Evolutionary conservation across 1,140 invertebrate species (phyloP), one percentile per base, ranked within the genome.

Genomic region (Temnothorax longispinosus): DNA sequence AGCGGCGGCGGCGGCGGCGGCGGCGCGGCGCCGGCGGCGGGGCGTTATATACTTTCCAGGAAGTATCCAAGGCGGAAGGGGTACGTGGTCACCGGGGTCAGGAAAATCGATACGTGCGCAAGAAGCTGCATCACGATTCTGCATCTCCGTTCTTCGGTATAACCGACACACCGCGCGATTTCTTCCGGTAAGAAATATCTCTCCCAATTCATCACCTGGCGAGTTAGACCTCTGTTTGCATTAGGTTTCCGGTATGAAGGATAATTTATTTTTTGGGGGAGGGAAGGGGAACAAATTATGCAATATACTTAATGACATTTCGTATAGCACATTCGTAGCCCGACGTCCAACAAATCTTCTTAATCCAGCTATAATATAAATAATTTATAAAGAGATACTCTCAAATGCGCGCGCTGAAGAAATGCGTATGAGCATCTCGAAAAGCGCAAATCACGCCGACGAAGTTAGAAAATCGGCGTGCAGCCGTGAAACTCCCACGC

Each of bases 51-150:
- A 84, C 80, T 84, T 84, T 84, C 80, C 71, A 84, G 80, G 80
- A 84, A 84, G 80, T 75, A 84, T 84, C 69, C 27, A 38, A 84
- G 80, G 69, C 80, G 80, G 80, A 84, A 84, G 54, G 80, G 80
- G 80, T 54, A 60, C 41, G 54, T 71, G 80, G 69, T 84, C 80
- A 72, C 27, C 80, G 80, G 18, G 80, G 80, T 84, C 80, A 84
- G 54, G 67, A 84, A 84, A 84, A 84, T 84, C 80, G 80, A 84
- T 84, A 84, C 47, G 41, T 60, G 41, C 69, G 54, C 69, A 60
- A 84, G 69, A 84, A 84, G 69, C 56, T 38, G 44, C 80, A 84
- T 75, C 69, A 69, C 77, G 64, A 81, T 15, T 81, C 65, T 71
- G 21, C 27, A 74, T 74, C 80, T 82, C 47, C 52, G 21, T 27